A percentile compares a stretch with the other conserved stretches of the same genome.
Evolutionary conservation across 2,888 invertebrate genomes (phyloP).

Genomic region (Digitonthophagus gazella): DNA sequence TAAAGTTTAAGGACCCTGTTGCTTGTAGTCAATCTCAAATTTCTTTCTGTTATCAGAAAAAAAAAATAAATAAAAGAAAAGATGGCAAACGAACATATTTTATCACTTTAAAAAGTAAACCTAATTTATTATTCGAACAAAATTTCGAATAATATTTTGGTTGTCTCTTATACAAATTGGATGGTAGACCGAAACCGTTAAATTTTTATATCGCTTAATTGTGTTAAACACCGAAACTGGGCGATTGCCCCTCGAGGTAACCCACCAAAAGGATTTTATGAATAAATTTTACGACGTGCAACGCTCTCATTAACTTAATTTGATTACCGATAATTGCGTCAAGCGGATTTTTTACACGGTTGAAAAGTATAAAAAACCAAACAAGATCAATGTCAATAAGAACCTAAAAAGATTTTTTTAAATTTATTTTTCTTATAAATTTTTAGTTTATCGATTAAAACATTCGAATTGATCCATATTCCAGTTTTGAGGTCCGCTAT

Average conservation of each 20-base stretch:
- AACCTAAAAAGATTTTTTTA: neutral
- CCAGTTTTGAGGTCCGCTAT: neutral
- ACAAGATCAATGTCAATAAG: neutral
- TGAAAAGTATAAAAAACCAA: conserved; percentile 7
- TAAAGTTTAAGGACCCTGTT: too few species aligned
- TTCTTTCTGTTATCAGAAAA: too few species aligned
- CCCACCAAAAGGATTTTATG: neutral
- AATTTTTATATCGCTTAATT: conserved; percentile 16
- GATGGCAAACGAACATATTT: too few species aligned
- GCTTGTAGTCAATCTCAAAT: too few species aligned
- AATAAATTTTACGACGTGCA: conserved; percentile 10
- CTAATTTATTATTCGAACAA: too few species aligned
- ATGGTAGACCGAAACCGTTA: neutral
- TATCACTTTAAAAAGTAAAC: too few species aligned
- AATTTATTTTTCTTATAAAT: too few species aligned
- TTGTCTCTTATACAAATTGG: neutral
- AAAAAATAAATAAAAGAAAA: too few species aligned
- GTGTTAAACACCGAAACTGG: conserved; percentile 12
- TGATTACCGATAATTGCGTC: conserved; percentile 8
- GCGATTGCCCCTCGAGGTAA: neutral
- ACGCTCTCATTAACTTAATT: conserved; percentile 8
- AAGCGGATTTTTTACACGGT: neutral
- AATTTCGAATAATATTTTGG: too few species aligned
- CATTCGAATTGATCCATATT: neutral
- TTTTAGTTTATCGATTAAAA: neutral